These are phyloP conservation scores for Pantherophis vulpinus DNA, from an alignment of 2,797 vertebrate species.

Conservation along the genomic window DNA sequence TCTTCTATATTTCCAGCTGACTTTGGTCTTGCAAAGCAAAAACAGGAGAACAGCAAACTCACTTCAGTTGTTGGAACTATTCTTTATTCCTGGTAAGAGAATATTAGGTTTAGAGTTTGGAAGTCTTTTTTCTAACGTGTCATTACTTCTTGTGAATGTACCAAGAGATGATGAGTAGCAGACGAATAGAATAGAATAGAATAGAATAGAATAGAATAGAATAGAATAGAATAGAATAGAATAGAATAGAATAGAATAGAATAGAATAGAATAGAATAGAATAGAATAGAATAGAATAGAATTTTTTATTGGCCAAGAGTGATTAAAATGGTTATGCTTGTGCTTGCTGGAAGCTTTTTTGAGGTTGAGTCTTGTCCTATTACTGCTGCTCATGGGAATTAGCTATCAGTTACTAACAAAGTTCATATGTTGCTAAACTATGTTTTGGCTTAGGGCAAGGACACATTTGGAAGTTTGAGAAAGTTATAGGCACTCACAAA, in stretches of 20 bases:
- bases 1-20: conserved; percentile 75
- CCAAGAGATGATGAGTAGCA: not conserved
- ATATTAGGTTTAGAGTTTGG: not conserved
- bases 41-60: conserved; percentile 88
- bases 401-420: not conserved
- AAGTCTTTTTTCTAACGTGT: not conserved
- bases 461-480: not conserved
- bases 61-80: conserved; percentile 88
- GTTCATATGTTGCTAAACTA: not conserved
- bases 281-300: too few species aligned
- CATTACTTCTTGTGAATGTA: not conserved
- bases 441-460: not conserved
- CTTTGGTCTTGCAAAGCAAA: conserved; percentile 91
- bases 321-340: not conserved
- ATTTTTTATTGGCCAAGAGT: too few species aligned
- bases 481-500: not conserved
- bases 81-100: conserved; percentile 85
- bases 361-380: not conserved
- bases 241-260: too few species aligned
- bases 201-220: too few species aligned
- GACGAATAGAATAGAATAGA: too few species aligned
- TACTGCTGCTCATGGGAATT: not conserved
- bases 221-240: too few species aligned
- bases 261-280: too few species aligned
- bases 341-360: not conserved